phyloP scores from a whole-genome alignment of 1,140 invertebrate genomes.

The Drosophila nigrodunni region DNA sequence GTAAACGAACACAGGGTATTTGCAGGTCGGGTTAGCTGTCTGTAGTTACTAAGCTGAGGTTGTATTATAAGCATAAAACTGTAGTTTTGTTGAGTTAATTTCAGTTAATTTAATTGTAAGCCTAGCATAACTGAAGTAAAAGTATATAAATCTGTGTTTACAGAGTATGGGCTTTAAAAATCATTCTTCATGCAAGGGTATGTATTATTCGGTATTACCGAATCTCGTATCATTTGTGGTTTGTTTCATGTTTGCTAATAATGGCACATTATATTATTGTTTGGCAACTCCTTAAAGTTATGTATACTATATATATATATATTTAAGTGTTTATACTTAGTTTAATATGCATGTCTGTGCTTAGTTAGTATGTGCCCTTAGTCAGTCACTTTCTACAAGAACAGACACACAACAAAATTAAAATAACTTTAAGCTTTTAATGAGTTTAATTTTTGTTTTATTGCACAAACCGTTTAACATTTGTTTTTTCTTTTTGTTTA shows the following conservation, averaged over 20 bases:
- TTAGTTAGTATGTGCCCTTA: slow-evolving; percentile 1
- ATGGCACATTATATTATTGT: slow-evolving; percentile 84
- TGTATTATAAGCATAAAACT: too few relatives aligned
- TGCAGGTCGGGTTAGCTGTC: too few relatives aligned
- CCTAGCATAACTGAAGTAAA: too few relatives aligned
- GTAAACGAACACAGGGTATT: too few relatives aligned
- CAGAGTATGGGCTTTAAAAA: not conserved
- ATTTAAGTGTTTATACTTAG: slow-evolving; percentile 2
- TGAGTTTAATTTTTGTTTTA: slow-evolving; percentile 9
- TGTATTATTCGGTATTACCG: slow-evolving; percentile 15
- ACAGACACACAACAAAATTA: slow-evolving; percentile 28
- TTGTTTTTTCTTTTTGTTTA: not conserved
- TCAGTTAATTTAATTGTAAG: too few relatives aligned
- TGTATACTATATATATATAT: slow-evolving; percentile 21
- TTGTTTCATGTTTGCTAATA: slow-evolving; percentile 62
- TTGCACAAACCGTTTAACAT: slow-evolving; percentile 49
- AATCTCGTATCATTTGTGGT: not conserved
- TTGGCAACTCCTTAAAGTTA: slow-evolving; percentile 53
- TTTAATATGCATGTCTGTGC: slow-evolving; percentile 5
- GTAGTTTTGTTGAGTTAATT: too few relatives aligned
- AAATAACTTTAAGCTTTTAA: slow-evolving; percentile 22
- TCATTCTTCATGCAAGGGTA: slow-evolving; percentile 8
- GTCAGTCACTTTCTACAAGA: slow-evolving; percentile 1
- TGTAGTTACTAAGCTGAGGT: too few relatives aligned
- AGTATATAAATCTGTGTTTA: not conserved